Evolutionary conservation across 1,140 invertebrate genomes (phyloP), one percentile per base, ranked within the genome.

Genomic region (Drosophila nikananu): DNA sequence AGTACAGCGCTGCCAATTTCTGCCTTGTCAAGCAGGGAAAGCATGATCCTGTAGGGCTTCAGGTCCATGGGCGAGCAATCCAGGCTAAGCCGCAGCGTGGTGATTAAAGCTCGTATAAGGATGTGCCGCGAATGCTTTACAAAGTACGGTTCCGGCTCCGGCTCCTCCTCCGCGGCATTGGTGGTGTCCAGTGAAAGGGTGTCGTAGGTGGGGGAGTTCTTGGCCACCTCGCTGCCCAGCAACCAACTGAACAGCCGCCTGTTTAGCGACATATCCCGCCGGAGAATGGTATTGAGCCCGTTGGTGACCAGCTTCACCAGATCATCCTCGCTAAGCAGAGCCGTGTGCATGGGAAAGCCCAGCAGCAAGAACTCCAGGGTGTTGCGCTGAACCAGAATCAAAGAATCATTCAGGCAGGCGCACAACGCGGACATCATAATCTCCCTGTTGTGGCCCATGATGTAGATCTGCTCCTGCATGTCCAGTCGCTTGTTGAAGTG

Each of bases 231-330:
- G 21, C 94, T 95, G 19, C 97, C 97, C 52, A 98, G 93, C 17
- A 98, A 93, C 97, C 97, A 98, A 5, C 96, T 95, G 92, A 97
- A 98, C 19, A 98, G 93, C 39, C 97, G 94, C 67, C 97, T 95
- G 93, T 99, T 99, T 17, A 99, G 94, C 49, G 97, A 98, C 96
- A 98, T 98, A 92, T 99, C 98, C 76, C 98, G 94, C 49, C 98
- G 93, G 13, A 99, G 93, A 68, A 99, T 96, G 2, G 98, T 97
- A 39, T 96, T 95, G 58, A 99, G 93, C 32, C 96, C 96, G 64
- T 97, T 95, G 27, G 96, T 97, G 2, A 98, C 95, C 57, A 99
- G 93, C 57, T 95, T 94, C 10, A 97, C 95, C 94, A 97, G 95
- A 92, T 98, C 97, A 8, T 95, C 93, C 77, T 95, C 94, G 2